These are phyloP conservation scores for Gryon sp. DNA, from an alignment of 1,140 invertebrate genomes.

Conservation along the genomic window DNA sequence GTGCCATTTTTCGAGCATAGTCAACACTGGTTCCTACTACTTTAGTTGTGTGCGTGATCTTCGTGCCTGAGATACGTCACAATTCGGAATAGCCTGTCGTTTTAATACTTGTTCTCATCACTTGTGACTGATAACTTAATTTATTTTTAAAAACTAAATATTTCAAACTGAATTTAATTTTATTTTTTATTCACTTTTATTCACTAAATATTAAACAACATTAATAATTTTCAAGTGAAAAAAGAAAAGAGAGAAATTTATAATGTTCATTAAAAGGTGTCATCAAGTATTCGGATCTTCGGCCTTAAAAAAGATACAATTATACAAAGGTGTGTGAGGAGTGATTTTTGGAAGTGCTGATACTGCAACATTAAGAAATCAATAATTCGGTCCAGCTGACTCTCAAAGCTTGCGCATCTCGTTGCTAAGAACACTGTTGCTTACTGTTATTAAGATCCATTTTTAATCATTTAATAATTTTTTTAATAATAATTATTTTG, in stretches of 20 bases:
- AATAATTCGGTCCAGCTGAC: slow-evolving; percentile 53
- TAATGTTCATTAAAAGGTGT: slow-evolving; percentile 35
- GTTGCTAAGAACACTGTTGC: no score
- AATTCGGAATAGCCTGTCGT: not conserved
- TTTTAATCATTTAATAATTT: not conserved
- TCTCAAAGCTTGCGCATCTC: slow-evolving; percentile 14
- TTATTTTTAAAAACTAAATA: no score
- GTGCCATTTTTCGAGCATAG: slow-evolving; percentile 42
- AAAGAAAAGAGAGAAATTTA: not conserved
- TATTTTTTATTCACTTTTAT: no score
- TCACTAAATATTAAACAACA: no score
- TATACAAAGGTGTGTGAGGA: slow-evolving; percentile 32
- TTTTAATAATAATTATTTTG: not conserved
- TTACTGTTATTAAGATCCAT: not conserved
- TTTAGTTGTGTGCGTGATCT: slow-evolving; percentile 21
- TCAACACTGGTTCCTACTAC: slow-evolving; percentile 19
- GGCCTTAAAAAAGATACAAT: slow-evolving; percentile 15
- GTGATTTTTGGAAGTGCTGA: not conserved
- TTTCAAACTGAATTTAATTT: no score
- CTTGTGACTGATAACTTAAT: no score
- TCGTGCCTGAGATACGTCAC: slow-evolving; percentile 9
- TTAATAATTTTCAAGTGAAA: no score
- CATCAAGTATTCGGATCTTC: slow-evolving; percentile 34
- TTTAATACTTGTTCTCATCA: no score
- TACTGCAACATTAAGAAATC: slow-evolving; percentile 22